Evolutionary conservation across 2,797 vertebrate genomes (phyloP).

Genomic region (Tadarida brasiliensis): DNA sequence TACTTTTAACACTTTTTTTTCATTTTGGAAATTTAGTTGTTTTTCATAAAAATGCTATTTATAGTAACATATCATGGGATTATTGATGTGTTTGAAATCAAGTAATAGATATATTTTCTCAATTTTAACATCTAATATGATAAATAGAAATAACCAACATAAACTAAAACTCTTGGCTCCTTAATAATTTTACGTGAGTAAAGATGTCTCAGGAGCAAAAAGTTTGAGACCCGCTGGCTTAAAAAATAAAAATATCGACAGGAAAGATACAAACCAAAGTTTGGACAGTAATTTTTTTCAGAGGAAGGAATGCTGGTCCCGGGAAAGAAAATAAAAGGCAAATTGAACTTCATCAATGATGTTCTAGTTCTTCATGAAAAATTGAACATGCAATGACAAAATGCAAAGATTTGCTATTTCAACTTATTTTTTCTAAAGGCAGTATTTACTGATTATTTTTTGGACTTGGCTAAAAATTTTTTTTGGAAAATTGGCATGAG

Average conservation of each 20-base stretch:
- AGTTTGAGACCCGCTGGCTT: neutral
- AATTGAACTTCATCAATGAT: neutral
- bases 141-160: neutral
- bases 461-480: neutral
- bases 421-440: neutral
- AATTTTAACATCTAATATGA: neutral
- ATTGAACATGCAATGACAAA: constrained; percentile 1
- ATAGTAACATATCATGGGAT: neutral
- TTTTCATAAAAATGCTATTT: neutral
- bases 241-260: neutral
- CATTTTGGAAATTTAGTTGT: neutral
- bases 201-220: neutral
- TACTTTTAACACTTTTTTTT: neutral
- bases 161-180: neutral
- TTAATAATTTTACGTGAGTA: constrained; percentile 17
- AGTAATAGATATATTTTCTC: neutral
- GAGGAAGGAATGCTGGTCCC: neutral
- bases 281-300: neutral
- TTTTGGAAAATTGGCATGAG: neutral
- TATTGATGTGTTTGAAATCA: neutral
- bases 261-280: neutral
- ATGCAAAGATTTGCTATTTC: neutral
- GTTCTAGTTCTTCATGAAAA: neutral
- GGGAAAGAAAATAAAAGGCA: neutral
- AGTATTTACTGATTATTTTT: neutral